Evolutionary conservation across 2,113 vertebrate genomes (phyloP).

Genomic region (Malurus melanocephalus): DNA sequence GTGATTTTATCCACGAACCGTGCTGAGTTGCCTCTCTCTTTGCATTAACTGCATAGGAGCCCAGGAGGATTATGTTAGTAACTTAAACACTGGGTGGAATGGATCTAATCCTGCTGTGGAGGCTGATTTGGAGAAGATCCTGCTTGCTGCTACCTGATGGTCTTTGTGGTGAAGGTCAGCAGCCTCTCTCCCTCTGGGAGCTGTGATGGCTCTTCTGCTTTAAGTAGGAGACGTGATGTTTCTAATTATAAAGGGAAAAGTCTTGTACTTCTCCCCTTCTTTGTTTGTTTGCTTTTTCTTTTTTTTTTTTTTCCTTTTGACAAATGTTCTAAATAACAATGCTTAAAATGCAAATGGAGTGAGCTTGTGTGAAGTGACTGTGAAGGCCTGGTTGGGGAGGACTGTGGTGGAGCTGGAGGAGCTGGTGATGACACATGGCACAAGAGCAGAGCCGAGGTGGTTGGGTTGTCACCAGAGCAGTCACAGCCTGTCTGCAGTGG

Average conservation of each 20-base stretch:
- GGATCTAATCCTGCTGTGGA: not conserved
- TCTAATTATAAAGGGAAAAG: slow-evolving; percentile 6
- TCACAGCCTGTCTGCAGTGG: not conserved
- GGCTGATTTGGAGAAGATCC: not conserved
- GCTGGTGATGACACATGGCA: slow-evolving; percentile 6
- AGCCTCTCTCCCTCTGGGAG: not conserved
- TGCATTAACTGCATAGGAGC: not conserved
- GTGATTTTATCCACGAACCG: accelerated
- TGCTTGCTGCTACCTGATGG: not conserved
- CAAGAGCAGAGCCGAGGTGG: not conserved
- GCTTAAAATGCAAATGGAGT: not conserved
- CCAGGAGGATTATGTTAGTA: not conserved
- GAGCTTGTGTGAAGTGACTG: not conserved
- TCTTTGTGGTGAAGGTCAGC: not conserved
- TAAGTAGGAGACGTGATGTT: not conserved
- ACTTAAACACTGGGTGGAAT: not conserved
- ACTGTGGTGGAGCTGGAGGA: not conserved
- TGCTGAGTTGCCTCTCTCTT: not conserved
- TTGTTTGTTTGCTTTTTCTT: not conserved
- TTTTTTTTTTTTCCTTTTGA: not conserved
- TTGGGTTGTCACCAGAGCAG: not conserved
- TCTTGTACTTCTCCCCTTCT: not conserved
- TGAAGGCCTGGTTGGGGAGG: not conserved
- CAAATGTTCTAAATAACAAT: not conserved
- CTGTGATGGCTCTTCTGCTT: not conserved